Base-by-base conservation (phyloP, 2,888 invertebrate species). In the Drosophila mulleri region DNA sequence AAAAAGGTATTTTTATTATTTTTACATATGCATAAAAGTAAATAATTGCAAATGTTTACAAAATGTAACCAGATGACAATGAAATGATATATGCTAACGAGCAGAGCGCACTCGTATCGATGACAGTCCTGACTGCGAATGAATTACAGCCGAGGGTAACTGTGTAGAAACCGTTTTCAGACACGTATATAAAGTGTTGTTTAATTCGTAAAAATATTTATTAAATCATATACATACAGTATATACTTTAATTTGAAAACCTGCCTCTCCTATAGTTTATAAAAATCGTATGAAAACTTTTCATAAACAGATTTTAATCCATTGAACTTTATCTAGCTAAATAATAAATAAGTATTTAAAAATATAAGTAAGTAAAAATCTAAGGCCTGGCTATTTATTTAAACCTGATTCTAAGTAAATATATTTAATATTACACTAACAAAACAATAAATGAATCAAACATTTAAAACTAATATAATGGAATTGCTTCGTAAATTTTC, bases 31-130 rank as follows among this genome's bases (percentile, higher is more conserved):
- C 60, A 73, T 44, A 52, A 35, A n/a, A 18, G 16, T 47, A 39
- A 75, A 66, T 56, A 67, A 81, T 77, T 69, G 69, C 73, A 47
- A 41, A 2, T 50, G 44, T 48, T 65, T 35, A 69, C 50, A 32
- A 61, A 58, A n/a, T 57, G 23, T 26, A 47, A 23, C n/a, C 71
- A 63, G 60, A 57, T 71, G 77, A 67, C 65, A 75, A 79, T 82
- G 72, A 60, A 72, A 75, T 70, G 59, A 68, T 67, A 77, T 72
- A 76, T 61, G 62, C 39, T 58, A 78, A 68, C 56, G 64, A 74
- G 60, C 59, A 62, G 53, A 50, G 32, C 57, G 32, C 60, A 52
- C 54, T 64, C 67, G 61, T 59, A 66, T 72, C 69, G 70, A 70
- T 75, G 67, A 67, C 47, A 67, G 65, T 68, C 58, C 66, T 60